Evolutionary conservation across 2,113 vertebrate species (phyloP), one percentile per base, ranked within the genome.

Genomic region (Centropristis striata): DNA sequence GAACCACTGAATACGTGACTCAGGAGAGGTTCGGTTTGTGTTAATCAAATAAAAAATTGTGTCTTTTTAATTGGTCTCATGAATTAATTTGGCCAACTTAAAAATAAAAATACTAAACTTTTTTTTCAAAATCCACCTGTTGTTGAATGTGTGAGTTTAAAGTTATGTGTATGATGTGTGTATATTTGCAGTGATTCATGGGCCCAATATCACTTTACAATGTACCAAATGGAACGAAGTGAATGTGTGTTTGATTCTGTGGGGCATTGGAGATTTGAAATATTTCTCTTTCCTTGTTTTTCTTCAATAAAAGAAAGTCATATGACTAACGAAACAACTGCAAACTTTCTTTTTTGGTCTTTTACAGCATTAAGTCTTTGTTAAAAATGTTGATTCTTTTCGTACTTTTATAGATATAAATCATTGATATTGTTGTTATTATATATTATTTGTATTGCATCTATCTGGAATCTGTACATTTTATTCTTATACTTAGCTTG

Each of bases 181-280:
- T 58, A 37, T 37, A 46, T 80, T 77, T 88, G 81, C 86, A 71
- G 84, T 90, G 89, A 88, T 80, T 83, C 66, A 83, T 73, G 86
- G 92, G 90, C 92, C 90, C 90, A 92, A 89, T 54, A 71, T 65
- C 42, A 84, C 53, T 79, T 88, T 42, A 75, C 32, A 59, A 21
- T 64, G 37, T 75, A 85, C 36, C 27, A 75, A 66, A 80, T 71
- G 75, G 59, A 86, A 80, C 44, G 77, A 85, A 71, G 50, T 28
- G 15, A 39, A 20, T 37, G 5, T 49, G 55, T 74, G 55, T 65
- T 46, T 65, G 65, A 71, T 71, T 76, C 11, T 5, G 14, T 36
- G 9, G 39, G 54, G 51, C 46, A 72, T 63, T 51, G 15, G 36
- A 50, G 39, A n/a, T 46, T 21, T 57, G 16, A 23, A 72, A 69